Evolutionary conservation across 92 coral and sea anemone species (phyloP), one percentile per base, ranked within the genome.

Genomic region (Epizoanthus scotinus): DNA sequence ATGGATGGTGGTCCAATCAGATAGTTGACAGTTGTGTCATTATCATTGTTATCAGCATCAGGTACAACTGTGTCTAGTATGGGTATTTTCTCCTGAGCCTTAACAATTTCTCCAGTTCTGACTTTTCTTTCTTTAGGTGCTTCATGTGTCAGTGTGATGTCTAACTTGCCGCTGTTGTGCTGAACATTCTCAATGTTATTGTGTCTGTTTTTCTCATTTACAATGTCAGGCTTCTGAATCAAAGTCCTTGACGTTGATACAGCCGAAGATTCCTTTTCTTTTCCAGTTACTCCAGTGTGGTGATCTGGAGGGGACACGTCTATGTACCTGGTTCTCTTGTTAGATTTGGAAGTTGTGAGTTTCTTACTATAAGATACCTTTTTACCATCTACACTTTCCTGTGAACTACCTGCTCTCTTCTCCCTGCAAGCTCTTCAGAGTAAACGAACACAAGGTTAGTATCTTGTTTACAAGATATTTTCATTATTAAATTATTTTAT

Each of bases 251-350:
- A 18, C 24, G 38, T 9, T 29, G 67, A 26, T 6, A 62, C 67
- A 62, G 26, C 24, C 12, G 36, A 27, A 62, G 67, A 25, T 15
- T 71, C 44, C 34, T 49, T 15, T 2, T 19, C 47, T 10, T 6
- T n/a, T 73, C 24, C 47, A 19, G 36, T 27, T 15, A 2, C 22
- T 31, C 19, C 22, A 12, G 40, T 19, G 14, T 22, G 21, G 7
- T 59, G 56, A 19, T 78, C 61, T 0, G 84, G 72, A 22, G 91
- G 91, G 18, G 90, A 89, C 53, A 93, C 67, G 13, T 82, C 89
- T 59, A 87, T 60, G 62, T 95, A 95, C 40, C 99, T 88, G 60
- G 86, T 67, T 60, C 87, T 94, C 86, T 86, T 91, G 49, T 82
- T 85, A 0, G 62, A 69, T 62, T 95, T 95, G 65, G 88, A 66